phyloP scores from a whole-genome alignment of 2,888 invertebrate species.

The Lasioglossum marginatum region DNA sequence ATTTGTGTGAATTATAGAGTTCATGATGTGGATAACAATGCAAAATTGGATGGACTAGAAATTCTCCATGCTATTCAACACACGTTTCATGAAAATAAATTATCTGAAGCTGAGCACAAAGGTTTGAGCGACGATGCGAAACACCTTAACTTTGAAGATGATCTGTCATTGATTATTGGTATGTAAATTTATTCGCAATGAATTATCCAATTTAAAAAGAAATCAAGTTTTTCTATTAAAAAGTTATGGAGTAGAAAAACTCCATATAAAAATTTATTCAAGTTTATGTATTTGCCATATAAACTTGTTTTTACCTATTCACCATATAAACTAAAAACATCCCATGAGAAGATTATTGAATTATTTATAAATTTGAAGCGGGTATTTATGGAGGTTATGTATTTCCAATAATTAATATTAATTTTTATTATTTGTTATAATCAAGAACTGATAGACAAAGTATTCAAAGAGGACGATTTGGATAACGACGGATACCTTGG shows the following conservation, averaged over 20 bases:
- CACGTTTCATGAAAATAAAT: conserved; percentile 87
- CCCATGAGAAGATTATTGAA: background rate
- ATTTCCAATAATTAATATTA: background rate
- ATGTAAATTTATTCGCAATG: conserved; percentile 29
- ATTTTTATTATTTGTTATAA: conserved; percentile 46
- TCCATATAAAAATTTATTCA: background rate
- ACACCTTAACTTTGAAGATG: conserved; percentile 57
- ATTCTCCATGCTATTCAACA: conserved; percentile 93
- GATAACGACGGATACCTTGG: conserved; percentile 94
- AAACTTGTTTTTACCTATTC: no score
- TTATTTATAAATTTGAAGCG: background rate
- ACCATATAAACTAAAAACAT: no score
- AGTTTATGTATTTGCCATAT: background rate
- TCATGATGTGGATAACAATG: conserved; percentile 96
- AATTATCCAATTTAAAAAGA: background rate
- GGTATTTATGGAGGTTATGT: background rate
- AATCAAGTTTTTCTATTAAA: background rate
- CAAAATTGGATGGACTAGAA: conserved; percentile 95
- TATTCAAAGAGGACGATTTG: conserved; percentile 92
- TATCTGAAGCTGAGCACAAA: conserved; percentile 26
- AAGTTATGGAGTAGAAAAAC: no score
- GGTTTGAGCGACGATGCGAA: conserved; percentile 71
- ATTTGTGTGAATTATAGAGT: conserved; percentile 82
- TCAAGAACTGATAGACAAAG: conserved; percentile 94
- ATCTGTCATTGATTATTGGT: conserved; percentile 77